phyloP scores from a whole-genome alignment of 2,113 vertebrate genomes.

The Pitta sordida region DNA sequence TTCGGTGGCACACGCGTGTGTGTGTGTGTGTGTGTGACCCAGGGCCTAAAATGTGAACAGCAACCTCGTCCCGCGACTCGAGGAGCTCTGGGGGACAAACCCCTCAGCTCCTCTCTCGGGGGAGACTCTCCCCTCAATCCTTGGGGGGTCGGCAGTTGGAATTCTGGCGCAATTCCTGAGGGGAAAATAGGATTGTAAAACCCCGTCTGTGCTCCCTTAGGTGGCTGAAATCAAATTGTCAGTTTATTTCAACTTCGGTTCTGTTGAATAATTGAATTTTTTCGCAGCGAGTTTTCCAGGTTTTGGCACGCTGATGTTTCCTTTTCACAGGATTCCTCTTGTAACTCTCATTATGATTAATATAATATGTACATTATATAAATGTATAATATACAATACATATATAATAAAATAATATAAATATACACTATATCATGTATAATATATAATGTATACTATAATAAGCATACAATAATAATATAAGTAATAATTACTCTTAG shows the following conservation, averaged over 20 bases:
- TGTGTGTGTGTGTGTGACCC: too few relatives aligned
- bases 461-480: too few relatives aligned
- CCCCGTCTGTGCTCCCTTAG: not conserved
- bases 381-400: too few relatives aligned
- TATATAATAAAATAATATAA: too few relatives aligned
- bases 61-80: too few relatives aligned
- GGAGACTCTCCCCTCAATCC: not conserved
- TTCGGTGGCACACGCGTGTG: too few relatives aligned
- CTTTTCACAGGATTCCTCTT: not conserved
- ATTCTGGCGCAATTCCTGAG: rapidly evolving
- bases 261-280: not conserved
- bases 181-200: not conserved
- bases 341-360: not conserved
- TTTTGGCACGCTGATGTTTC: not conserved
- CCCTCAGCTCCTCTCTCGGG: not conserved
- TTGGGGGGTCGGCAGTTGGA: rapidly evolving
- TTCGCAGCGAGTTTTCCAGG: not conserved
- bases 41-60: too few relatives aligned
- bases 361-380: too few relatives aligned
- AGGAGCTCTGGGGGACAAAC: rapidly evolving
- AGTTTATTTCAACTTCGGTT: not conserved
- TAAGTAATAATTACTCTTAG: not conserved
- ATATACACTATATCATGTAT: too few relatives aligned
- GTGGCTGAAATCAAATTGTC: not conserved
- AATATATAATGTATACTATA: too few relatives aligned